A percentile compares a stretch with the other conserved stretches of the same genome.
Conservation (phyloP, 1,140 invertebrate species). For the Zaprionus davidi region DNA sequence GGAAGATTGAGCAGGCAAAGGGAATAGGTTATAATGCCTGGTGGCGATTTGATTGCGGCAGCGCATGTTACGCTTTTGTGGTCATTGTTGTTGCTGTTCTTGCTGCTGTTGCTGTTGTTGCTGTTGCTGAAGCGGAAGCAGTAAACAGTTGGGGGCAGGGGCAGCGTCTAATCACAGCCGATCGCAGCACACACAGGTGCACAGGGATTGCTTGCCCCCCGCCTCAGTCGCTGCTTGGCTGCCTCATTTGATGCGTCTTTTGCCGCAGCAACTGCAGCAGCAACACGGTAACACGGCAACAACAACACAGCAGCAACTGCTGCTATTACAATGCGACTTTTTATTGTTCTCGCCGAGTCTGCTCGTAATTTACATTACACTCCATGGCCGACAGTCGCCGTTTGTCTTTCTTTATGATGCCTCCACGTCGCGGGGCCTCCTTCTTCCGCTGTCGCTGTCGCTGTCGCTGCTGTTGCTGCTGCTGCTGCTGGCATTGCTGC, state of each 20-base stretch:
- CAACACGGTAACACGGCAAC: neutral
- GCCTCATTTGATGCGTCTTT: conserved; percentile 55
- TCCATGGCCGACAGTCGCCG: conserved; percentile 59
- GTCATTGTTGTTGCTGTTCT: conserved; percentile 39
- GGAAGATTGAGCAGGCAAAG: neutral
- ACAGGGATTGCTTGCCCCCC: conserved; percentile 2
- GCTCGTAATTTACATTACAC: conserved; percentile 75
- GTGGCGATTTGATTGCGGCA: conserved; percentile 55
- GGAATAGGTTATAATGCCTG: conserved; percentile 14
- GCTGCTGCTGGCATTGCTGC: neutral
- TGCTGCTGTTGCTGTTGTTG: conserved; percentile 15
- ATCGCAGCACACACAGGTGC: conserved; percentile 59
- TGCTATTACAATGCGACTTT: conserved; percentile 58
- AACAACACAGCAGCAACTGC: conserved; percentile 13
- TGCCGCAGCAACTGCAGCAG: conserved; percentile 33
- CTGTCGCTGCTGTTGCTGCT: neutral
- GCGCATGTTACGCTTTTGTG: conserved; percentile 70
- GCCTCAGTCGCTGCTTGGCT: neutral
- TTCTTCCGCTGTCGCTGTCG: conserved; percentile 44
- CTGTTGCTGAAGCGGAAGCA: conserved; percentile 60
- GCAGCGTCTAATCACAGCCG: conserved; percentile 47
- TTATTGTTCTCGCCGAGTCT: conserved; percentile 71
- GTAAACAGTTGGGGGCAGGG: conserved; percentile 55
- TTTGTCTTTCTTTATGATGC: conserved; percentile 73
- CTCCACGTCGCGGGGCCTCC: conserved; percentile 35